Evolutionary conservation across 2,888 invertebrate species (phyloP).

Genomic region (Mesorhabditis belari): DNA sequence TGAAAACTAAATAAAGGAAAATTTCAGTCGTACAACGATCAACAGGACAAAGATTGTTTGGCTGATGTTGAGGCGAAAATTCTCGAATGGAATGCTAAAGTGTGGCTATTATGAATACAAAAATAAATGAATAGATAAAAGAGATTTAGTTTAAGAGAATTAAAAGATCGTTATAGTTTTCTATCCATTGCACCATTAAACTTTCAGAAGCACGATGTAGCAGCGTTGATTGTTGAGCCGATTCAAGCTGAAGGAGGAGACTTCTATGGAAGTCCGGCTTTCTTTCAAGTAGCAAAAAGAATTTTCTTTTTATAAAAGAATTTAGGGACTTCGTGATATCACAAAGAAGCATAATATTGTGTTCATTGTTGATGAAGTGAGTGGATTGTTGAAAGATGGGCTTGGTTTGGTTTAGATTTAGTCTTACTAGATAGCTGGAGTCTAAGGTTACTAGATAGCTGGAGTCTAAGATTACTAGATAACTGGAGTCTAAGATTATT

Average conservation of each 20-base stretch:
- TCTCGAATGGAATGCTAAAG: constrained; percentile 36
- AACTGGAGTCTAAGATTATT: background rate
- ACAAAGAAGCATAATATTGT: constrained; percentile 72
- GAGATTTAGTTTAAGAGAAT: too few species aligned
- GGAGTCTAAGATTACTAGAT: too few species aligned
- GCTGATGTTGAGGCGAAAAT: constrained; percentile 57
- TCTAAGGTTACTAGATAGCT: too few species aligned
- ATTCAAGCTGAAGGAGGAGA: constrained; percentile 97
- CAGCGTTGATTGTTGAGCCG: constrained; percentile 85
- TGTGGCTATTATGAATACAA: too few species aligned
- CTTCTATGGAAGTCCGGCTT: constrained; percentile 62
- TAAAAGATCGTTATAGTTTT: too few species aligned
- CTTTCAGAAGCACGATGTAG: constrained; percentile 65
- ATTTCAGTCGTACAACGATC: constrained; percentile 72
- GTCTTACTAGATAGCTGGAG: too few species aligned
- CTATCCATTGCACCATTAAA: background rate
- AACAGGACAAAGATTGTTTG: constrained; percentile 72
- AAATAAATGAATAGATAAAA: too few species aligned
- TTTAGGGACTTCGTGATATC: constrained; percentile 70
- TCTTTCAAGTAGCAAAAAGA: constrained; percentile 33
- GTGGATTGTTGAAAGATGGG: too few species aligned
- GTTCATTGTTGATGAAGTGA: constrained; percentile 84
- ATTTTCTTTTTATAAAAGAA: constrained; percentile 25
- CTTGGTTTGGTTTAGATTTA: too few species aligned
- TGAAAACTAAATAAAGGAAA: too few species aligned